Conservation (phyloP, 2,888 invertebrate genomes). For the Unio delphinus region DNA sequence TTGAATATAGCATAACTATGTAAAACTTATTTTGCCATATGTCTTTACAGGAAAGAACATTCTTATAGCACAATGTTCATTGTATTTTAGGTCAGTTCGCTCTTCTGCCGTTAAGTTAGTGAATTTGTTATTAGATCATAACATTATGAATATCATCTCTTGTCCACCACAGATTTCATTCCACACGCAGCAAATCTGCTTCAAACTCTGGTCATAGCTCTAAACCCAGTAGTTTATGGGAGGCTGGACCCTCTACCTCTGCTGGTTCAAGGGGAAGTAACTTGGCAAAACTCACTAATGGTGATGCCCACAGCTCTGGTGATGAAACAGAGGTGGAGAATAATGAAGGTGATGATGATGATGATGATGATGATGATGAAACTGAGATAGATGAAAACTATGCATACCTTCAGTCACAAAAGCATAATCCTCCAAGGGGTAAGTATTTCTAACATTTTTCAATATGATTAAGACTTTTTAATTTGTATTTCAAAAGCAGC, state of each 20-base stretch:
- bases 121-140: background rate
- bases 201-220: conserved; percentile 5
- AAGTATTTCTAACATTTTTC: too few species aligned
- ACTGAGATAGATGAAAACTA: conserved; percentile 22
- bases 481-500: too few species aligned
- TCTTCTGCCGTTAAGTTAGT: too few species aligned
- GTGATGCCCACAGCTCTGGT: conserved; percentile 16
- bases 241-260: conserved; percentile 3
- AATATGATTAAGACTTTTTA: too few species aligned
- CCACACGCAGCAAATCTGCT: conserved; percentile 10
- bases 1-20: too few species aligned
- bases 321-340: conserved; percentile 23
- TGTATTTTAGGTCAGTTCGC: too few species aligned
- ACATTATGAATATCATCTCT: too few species aligned
- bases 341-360: conserved; percentile 12
- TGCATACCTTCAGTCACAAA: background rate
- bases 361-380: conserved; percentile 9
- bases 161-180: conserved; percentile 3
- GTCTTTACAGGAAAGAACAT: too few species aligned
- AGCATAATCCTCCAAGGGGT: conserved; percentile 2
- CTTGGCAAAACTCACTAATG: conserved; percentile 20
- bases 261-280: conserved; percentile 1
- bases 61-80: too few species aligned
- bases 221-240: conserved; percentile 7
- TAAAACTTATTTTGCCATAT: too few species aligned